Conservation (phyloP, 2,888 invertebrate genomes). For the Parthenolecanium corni region DNA sequence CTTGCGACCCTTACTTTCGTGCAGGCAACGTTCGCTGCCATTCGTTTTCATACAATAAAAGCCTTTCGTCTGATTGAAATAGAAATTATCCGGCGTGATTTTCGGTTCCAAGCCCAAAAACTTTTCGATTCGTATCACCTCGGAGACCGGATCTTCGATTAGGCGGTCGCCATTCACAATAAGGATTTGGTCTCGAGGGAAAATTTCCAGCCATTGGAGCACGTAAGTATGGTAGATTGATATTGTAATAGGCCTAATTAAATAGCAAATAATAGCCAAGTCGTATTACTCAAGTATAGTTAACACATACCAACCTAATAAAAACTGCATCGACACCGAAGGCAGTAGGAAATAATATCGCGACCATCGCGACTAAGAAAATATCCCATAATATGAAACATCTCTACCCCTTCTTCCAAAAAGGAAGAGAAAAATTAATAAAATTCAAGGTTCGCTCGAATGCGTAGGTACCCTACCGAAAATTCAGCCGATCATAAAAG, state of each 20-base stretch:
- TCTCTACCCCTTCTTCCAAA: too few species aligned
- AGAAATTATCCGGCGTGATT: slow-evolving; percentile 76
- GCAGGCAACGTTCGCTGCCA: slow-evolving; percentile 60
- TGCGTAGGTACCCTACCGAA: too few species aligned
- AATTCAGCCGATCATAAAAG: too few species aligned
- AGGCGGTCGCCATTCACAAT: slow-evolving; percentile 89
- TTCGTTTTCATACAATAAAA: slow-evolving; percentile 46
- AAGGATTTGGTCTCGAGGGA: slow-evolving; percentile 80
- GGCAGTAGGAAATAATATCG: too few species aligned
- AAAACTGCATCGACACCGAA: too few species aligned
- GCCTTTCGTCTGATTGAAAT: slow-evolving; percentile 84
- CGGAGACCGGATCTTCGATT: slow-evolving; percentile 79
- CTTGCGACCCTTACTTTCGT: slow-evolving; percentile 70
- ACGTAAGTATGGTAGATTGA: slow-evolving; percentile 86
- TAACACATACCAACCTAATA: too few species aligned
- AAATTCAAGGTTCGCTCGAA: too few species aligned
- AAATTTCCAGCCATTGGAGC: slow-evolving; percentile 82
- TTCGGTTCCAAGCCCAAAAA: slow-evolving; percentile 52
- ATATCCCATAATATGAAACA: too few species aligned
- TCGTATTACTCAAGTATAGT: too few species aligned
- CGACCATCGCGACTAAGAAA: too few species aligned
- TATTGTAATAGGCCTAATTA: slow-evolving; percentile 65
- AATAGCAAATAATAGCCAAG: too few species aligned
- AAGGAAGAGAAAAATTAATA: too few species aligned
- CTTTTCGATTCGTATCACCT: slow-evolving; percentile 71